Conservation (phyloP, 2,888 invertebrate genomes). For the Orthonevra nobilis region DNA sequence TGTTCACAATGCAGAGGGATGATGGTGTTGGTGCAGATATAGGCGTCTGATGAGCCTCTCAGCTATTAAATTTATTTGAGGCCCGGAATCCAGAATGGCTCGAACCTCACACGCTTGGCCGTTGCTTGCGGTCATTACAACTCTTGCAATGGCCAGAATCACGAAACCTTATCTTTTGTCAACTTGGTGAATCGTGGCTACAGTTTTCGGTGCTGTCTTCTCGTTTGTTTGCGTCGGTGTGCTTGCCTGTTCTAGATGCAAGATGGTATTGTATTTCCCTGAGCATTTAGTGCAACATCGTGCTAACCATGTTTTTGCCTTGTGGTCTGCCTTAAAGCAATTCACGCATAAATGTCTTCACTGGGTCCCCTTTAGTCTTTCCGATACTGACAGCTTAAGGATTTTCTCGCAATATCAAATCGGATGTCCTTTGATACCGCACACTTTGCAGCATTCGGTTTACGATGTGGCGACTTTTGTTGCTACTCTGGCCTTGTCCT, state of each 20-base stretch:
- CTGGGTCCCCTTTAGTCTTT: no score
- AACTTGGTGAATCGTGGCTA: not conserved
- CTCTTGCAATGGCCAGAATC: not conserved
- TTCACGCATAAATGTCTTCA: not conserved
- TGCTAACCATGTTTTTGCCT: not conserved
- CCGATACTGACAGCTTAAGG: no score
- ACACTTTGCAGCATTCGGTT: slow-evolving; percentile 1
- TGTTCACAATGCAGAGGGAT: not conserved
- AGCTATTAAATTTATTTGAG: not conserved
- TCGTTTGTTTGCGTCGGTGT: not conserved
- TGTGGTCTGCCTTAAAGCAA: not conserved
- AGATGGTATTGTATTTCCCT: not conserved
- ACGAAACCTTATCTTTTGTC: not conserved
- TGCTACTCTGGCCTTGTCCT: not conserved
- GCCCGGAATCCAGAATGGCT: not conserved
- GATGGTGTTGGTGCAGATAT: not conserved
- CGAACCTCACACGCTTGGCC: not conserved
- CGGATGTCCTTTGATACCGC: not conserved
- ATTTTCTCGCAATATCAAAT: not conserved
- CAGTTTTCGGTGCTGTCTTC: not conserved
- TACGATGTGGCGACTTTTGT: slow-evolving; percentile 2
- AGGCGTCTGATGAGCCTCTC: not conserved
- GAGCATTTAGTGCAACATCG: slow-evolving; percentile 5
- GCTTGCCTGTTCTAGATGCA: not conserved
- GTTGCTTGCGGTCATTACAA: not conserved